phyloP scores from a whole-genome alignment of 2,888 invertebrate species.

The Agrotis clavis region DNA sequence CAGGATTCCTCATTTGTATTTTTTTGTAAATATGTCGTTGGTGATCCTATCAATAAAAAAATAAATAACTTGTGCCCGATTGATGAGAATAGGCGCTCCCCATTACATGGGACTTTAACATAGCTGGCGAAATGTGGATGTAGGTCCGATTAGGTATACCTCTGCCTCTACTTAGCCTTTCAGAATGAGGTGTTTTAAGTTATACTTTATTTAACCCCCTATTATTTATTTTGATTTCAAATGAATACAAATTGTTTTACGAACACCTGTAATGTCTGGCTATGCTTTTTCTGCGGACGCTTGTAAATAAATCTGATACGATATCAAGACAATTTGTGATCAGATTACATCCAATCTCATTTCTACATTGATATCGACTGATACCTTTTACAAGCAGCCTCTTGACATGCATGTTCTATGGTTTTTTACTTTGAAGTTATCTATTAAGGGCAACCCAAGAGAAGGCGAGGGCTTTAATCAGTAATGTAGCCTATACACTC shows the following conservation, averaged over 20 bases:
- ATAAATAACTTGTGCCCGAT: too few species aligned
- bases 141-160: too few species aligned
- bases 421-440: background rate
- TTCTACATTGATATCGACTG: constrained; percentile 8
- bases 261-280: background rate
- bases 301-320: background rate
- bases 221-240: background rate
- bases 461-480: too few species aligned
- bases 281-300: background rate
- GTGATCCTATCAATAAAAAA: too few species aligned
- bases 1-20: too few species aligned
- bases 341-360: background rate
- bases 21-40: too few species aligned
- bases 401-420: constrained; percentile 33
- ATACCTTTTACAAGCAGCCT: constrained; percentile 1
- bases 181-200: background rate
- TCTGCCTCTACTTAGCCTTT: too few species aligned
- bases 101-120: too few species aligned
- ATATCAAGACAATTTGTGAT: background rate
- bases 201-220: background rate
- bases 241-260: background rate
- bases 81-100: too few species aligned
- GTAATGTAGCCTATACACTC: too few species aligned
- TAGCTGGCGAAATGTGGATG: too few species aligned
- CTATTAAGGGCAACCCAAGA: too few species aligned